phyloP scores from a whole-genome alignment of 2,113 vertebrate genomes.

The Nymphicus hollandicus region DNA sequence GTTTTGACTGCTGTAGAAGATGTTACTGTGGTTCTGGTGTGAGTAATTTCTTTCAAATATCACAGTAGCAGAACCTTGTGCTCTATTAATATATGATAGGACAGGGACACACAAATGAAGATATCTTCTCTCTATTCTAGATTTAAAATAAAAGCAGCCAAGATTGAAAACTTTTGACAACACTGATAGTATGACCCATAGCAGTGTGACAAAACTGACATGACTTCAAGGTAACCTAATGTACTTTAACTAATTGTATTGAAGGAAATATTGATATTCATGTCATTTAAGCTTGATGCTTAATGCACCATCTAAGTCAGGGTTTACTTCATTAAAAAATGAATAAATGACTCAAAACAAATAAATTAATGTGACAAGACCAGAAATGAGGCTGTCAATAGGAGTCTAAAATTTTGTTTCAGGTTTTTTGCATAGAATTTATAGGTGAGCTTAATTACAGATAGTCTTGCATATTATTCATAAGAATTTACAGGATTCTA shows the following conservation, averaged over 20 bases:
- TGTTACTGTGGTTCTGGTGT: neutral
- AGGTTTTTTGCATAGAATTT: neutral
- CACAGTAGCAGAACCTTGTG: neutral
- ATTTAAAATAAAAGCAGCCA: neutral
- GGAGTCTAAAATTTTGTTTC: neutral
- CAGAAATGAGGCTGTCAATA: neutral
- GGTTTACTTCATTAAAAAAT: conserved; percentile 25
- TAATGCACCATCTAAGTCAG: conserved; percentile 37
- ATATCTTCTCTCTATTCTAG: neutral
- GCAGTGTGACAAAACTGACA: neutral
- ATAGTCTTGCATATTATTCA: neutral
- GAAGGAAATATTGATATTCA: conserved; percentile 43
- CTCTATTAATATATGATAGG: neutral
- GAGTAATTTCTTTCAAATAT: neutral
- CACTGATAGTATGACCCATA: neutral
- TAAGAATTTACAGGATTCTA: neutral
- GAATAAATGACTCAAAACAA: neutral
- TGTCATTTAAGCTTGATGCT: conserved; percentile 5
- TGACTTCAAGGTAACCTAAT: conserved; percentile 19
- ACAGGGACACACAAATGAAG: neutral
- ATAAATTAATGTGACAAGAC: neutral
- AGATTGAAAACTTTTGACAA: conserved; percentile 4
- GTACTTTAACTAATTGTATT: conserved; percentile 39
- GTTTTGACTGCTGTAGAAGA: neutral
- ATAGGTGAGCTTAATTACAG: neutral